Evolutionary conservation across 2,888 invertebrate genomes (phyloP).

Genomic region (Polyploca ridens): DNA sequence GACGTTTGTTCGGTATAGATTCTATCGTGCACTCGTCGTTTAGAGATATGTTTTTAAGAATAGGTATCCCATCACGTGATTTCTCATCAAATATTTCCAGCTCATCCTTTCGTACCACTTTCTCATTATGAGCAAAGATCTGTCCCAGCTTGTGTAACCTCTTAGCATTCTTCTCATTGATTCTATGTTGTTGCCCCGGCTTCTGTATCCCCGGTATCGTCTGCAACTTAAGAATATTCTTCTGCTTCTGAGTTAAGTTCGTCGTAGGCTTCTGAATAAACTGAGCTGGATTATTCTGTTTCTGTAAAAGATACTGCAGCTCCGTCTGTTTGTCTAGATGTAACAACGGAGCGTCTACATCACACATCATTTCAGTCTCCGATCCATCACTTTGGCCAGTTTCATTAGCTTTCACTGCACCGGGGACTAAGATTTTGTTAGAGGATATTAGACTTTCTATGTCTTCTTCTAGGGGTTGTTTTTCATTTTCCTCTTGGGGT

Average conservation of each 20-base stretch:
- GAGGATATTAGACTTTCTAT: conserved; percentile 81
- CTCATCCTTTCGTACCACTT: conserved; percentile 41
- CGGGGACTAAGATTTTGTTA: conserved; percentile 76
- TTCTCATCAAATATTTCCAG: conserved; percentile 60
- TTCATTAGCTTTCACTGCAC: conserved; percentile 54
- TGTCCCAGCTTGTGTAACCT: conserved; percentile 77
- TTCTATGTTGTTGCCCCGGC: conserved; percentile 67
- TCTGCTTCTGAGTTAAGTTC: conserved; percentile 70
- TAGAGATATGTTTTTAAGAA: conserved; percentile 75
- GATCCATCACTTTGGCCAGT: conserved; percentile 62
- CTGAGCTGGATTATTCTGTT: conserved; percentile 79
- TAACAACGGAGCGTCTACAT: conserved; percentile 60
- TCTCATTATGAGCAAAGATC: conserved; percentile 65
- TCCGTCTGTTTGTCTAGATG: conserved; percentile 79
- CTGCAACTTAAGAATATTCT: conserved; percentile 68
- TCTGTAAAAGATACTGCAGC: conserved; percentile 74
- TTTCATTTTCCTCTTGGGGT: conserved; percentile 41
- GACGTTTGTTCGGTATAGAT: conserved; percentile 77
- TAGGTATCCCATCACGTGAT: conserved; percentile 50
- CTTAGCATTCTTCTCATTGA: conserved; percentile 73
- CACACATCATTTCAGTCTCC: conserved; percentile 58
- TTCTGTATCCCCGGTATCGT: conserved; percentile 65
- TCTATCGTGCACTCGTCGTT: conserved; percentile 86
- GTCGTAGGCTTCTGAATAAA: conserved; percentile 63
- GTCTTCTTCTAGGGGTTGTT: conserved; percentile 68